phyloP scores from a whole-genome alignment of 2,797 vertebrate species.

The Mormyrus hasselquistii region DNA sequence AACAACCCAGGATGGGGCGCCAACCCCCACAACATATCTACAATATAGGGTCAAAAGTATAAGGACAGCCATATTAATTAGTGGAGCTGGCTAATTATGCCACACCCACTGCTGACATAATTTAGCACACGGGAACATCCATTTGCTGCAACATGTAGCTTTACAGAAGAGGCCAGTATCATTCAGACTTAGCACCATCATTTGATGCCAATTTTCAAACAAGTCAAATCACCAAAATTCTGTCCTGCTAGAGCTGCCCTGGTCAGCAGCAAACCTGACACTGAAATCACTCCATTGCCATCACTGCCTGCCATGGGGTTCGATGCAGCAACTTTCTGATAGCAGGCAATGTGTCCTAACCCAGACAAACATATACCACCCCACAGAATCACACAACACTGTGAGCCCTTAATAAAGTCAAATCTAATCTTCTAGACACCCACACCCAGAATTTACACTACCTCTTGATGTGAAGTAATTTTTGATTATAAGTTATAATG shows the following conservation, averaged over 20 bases:
- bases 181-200: neutral
- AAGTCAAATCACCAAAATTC: neutral
- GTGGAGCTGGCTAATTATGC: neutral
- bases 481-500: neutral
- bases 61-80: neutral
- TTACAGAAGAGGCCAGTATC: neutral
- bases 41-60: neutral
- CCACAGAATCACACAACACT: constrained; percentile 47
- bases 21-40: neutral
- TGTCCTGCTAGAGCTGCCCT: neutral
- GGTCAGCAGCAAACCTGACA: constrained; percentile 18
- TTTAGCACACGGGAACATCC: neutral
- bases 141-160: neutral
- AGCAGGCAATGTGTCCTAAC: neutral
- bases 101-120: neutral
- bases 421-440: neutral
- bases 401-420: neutral
- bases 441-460: neutral
- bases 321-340: neutral
- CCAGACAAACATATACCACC: constrained; percentile 22
- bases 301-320: neutral
- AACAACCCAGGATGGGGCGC: neutral
- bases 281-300: neutral
- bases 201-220: neutral
- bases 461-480: neutral